A percentile compares a stretch with the other conserved stretches of the same genome.
Conservation (phyloP, 2,113 vertebrate species). For the Dolichotis patagonum region DNA sequence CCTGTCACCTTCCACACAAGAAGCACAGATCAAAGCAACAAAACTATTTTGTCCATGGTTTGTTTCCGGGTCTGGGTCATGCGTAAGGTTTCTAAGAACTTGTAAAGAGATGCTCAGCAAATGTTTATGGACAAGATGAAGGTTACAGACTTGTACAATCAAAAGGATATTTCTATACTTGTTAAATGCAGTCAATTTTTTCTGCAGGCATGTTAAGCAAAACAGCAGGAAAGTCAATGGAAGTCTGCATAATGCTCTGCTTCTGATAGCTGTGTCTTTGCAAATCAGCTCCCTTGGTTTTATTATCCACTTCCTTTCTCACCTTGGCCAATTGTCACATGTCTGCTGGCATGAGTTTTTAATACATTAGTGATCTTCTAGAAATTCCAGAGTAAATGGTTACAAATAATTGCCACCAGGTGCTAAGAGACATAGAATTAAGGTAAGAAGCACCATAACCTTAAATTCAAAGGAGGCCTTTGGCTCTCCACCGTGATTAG, state of each 20-base stretch:
- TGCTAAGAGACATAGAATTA: not conserved
- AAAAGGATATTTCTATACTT: not conserved
- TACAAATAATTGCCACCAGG: not conserved
- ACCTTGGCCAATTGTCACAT: not conserved
- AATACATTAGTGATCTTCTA: not conserved
- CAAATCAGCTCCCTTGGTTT: not conserved
- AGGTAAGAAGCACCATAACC: not conserved
- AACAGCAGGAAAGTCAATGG: slow-evolving; percentile 9
- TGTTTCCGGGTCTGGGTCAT: not conserved
- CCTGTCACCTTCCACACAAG: not conserved
- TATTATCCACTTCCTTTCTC: not conserved
- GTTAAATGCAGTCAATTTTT: not conserved
- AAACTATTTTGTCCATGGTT: not conserved
- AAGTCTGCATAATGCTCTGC: not conserved
- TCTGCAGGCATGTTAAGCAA: not conserved
- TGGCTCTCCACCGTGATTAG: not conserved
- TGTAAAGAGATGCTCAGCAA: not conserved
- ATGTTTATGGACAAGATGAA: not conserved
- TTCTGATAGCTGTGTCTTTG: not conserved
- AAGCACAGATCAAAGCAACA: not conserved
- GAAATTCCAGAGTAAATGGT: not conserved
- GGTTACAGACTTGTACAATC: not conserved
- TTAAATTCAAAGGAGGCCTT: not conserved
- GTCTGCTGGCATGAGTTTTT: not conserved
- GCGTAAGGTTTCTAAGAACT: not conserved